A percentile compares a stretch with the other conserved stretches of the same genome.
Evolutionary conservation across 2,888 invertebrate species (phyloP).

Genomic region (Tridacna crocea): DNA sequence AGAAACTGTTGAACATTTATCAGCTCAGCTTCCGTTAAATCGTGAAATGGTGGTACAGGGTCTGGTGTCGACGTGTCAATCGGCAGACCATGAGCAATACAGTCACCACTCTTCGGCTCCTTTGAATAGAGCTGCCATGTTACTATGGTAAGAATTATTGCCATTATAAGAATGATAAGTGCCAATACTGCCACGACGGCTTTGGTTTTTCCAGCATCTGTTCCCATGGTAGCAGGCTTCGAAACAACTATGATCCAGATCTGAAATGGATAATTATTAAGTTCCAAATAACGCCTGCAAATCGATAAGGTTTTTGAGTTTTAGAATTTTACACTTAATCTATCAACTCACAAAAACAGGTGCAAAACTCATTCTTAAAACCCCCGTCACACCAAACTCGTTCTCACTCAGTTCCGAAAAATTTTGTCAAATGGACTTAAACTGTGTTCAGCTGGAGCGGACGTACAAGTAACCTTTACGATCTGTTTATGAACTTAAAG

Average conservation of each 20-base stretch:
- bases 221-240: not conserved
- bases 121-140: constrained; percentile 13
- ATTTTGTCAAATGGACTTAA: too few relatives aligned
- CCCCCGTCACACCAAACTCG: too few relatives aligned
- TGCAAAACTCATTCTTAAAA: too few relatives aligned
- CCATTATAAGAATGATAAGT: constrained; percentile 12
- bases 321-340: not conserved
- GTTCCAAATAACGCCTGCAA: not conserved
- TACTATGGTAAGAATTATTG: not conserved
- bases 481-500: too few relatives aligned
- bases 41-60: constrained; percentile 33
- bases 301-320: not conserved
- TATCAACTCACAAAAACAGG: not conserved
- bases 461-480: too few relatives aligned
- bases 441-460: too few relatives aligned
- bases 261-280: not conserved
- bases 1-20: constrained; percentile 19
- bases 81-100: not conserved
- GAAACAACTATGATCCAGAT: not conserved
- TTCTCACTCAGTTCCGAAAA: too few relatives aligned
- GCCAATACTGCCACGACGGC: constrained; percentile 9
- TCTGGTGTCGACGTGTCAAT: constrained; percentile 34
- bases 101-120: not conserved
- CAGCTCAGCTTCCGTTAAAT: constrained; percentile 34
- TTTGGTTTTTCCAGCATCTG: not conserved